Evolutionary conservation across 2,797 vertebrate genomes (phyloP).

Genomic region (Anguilla obscura): DNA sequence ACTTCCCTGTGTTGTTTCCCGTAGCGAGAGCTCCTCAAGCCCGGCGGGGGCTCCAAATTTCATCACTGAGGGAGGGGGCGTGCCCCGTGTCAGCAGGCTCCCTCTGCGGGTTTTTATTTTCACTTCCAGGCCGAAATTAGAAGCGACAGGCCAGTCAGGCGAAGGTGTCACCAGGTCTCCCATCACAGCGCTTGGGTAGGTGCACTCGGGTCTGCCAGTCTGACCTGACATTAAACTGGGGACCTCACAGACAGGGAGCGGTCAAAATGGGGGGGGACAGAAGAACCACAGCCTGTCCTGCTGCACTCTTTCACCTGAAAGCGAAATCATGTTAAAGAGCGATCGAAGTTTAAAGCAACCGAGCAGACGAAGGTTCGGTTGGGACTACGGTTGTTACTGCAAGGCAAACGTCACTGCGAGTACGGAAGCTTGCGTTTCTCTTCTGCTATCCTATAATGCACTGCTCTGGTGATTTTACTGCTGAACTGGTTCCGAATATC

Average conservation of each 20-base stretch:
- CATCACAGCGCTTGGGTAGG: slow-evolving; percentile 62
- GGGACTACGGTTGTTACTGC: neutral
- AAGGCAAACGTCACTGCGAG: neutral
- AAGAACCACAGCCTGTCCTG: slow-evolving; percentile 58
- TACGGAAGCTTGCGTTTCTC: neutral
- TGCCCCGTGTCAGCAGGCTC: slow-evolving; percentile 42
- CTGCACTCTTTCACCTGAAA: neutral
- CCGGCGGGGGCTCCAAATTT: slow-evolving; percentile 46
- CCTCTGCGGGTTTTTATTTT: slow-evolving; percentile 56
- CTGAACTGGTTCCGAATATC: neutral
- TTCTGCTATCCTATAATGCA: neutral
- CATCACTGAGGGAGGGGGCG: slow-evolving; percentile 61
- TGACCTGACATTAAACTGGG: slow-evolving; percentile 69
- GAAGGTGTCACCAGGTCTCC: slow-evolving; percentile 59
- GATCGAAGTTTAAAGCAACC: neutral
- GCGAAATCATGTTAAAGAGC: neutral
- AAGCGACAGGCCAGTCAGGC: slow-evolving; percentile 74
- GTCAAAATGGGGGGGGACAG: slow-evolving; percentile 61
- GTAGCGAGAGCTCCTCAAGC: neutral
- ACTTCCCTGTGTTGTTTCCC: neutral
- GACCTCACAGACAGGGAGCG: slow-evolving; percentile 55
- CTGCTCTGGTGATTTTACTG: neutral
- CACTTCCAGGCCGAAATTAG: slow-evolving; percentile 64
- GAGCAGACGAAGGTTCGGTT: neutral
- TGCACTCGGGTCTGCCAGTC: slow-evolving; percentile 63